Percentiles rank a stretch among this genome's conserved stretches.
Conservation (phyloP, 2,888 invertebrate species). For the Leptinotarsa tumamoca region DNA sequence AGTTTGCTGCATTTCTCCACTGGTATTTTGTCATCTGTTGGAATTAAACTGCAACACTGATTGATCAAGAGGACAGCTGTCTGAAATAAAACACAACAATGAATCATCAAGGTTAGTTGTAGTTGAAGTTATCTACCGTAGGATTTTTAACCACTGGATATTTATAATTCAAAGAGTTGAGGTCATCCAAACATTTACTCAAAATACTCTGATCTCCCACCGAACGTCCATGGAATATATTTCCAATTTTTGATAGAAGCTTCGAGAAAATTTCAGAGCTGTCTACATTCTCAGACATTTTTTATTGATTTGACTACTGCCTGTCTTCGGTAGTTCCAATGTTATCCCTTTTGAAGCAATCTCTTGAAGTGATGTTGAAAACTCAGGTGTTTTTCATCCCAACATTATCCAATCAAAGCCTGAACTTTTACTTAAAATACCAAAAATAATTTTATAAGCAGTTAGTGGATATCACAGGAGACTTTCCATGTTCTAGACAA, state of each 20-base stretch:
- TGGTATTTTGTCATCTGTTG: slow-evolving; percentile 69
- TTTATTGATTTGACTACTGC: not conserved
- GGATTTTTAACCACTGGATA: slow-evolving; percentile 57
- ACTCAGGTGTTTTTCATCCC: no score
- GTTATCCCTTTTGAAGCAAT: no score
- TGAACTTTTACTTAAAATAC: no score
- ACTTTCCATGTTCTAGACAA: no score
- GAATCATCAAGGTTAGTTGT: not conserved
- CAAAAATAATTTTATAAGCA: no score
- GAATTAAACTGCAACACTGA: slow-evolving; percentile 62
- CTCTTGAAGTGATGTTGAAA: no score
- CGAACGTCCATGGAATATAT: slow-evolving; percentile 57
- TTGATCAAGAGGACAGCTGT: slow-evolving; percentile 63
- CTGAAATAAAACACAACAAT: slow-evolving; percentile 53
- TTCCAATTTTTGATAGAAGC: slow-evolving; percentile 60
- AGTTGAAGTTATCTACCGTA: slow-evolving; percentile 55
- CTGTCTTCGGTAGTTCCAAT: no score
- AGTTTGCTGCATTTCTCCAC: slow-evolving; percentile 72
- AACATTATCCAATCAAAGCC: no score
- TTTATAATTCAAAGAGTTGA: slow-evolving; percentile 74
- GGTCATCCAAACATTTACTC: slow-evolving; percentile 71
- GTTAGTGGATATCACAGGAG: no score
- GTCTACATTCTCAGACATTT: slow-evolving; percentile 48
- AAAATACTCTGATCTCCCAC: slow-evolving; percentile 68
- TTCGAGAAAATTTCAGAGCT: slow-evolving; percentile 55